Base-by-base conservation (phyloP, 2,797 vertebrate genomes). In the Sebastes melanostomus region DNA sequence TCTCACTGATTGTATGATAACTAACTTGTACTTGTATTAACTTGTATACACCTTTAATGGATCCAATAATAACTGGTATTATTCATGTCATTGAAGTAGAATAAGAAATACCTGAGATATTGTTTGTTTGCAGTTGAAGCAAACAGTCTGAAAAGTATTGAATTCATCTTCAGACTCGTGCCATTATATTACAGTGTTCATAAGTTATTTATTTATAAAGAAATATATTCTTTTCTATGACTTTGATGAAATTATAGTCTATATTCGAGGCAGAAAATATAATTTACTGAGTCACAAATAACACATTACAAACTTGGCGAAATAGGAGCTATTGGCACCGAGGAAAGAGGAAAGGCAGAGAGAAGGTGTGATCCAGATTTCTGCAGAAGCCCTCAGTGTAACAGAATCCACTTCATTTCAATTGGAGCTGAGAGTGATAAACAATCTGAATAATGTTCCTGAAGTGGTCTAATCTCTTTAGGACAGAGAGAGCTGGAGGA, bases 391-490 rank as follows among this genome's bases (percentile, higher is more conserved):
- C 83, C 78, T 85, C 72, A 63, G 66, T 90, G 80, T 88, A 88
- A 90, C 88, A 86, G 85, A 92, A 92, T 91, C 84, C 89, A 92
- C 92, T 95, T 93, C 78, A 94, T 94, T 95, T 94, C 92, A 92
- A 90, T 91, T 94, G 88, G 82, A 90, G 81, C 84, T 70, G 85
- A 90, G 83, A 88, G 91, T 92, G 93, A 94, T 94, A 93, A 94
- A 94, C 93, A 93, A 93, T 92, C 83, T 78, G 86, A 94, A 93
- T 94, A 90, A 95, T 93, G 89, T 75, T 92, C 85, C 90, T 89
- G 91, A 94, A 94, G 94, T 92, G 88, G 69, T 61, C 70, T 94
- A 94, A 95, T 95, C 92, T 94, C 80, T 85, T 94, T 93, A 92
- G 87, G 77, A 77, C 75, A 73, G 72, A 27, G 73, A 78, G 88